phyloP scores from a whole-genome alignment of 2,888 invertebrate species.

The Dasysyrphus albostriatus region DNA sequence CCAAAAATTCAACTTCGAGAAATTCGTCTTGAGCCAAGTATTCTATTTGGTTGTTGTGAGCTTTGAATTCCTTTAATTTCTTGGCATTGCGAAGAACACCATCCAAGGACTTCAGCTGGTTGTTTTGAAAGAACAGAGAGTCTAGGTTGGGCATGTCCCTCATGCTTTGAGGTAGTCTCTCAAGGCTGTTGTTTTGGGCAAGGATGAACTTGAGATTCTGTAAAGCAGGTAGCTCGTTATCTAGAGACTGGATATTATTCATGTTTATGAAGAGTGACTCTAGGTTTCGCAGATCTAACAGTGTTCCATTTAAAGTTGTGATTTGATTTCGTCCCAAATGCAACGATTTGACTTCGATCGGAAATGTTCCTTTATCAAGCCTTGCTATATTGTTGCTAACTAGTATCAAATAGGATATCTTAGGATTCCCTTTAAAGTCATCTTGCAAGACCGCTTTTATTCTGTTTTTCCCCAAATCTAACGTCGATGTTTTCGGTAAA shows the following conservation, averaged over 20 bases:
- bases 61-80: slow-evolving; percentile 87
- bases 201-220: slow-evolving; percentile 88
- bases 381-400: slow-evolving; percentile 91
- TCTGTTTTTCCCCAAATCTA: slow-evolving; percentile 92
- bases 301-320: slow-evolving; percentile 89
- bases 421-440: slow-evolving; percentile 90
- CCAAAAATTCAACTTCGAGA: slow-evolving; percentile 88
- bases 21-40: slow-evolving; percentile 92
- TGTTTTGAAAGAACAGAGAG: slow-evolving; percentile 89
- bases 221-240: slow-evolving; percentile 90
- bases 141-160: slow-evolving; percentile 88
- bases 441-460: slow-evolving; percentile 90
- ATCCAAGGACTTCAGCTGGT: slow-evolving; percentile 89
- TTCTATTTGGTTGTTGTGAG: slow-evolving; percentile 90
- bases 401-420: slow-evolving; percentile 88
- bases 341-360: slow-evolving; percentile 88
- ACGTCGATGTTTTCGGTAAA: slow-evolving; percentile 90
- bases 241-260: slow-evolving; percentile 90
- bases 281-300: slow-evolving; percentile 89
- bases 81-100: slow-evolving; percentile 89
- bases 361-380: slow-evolving; percentile 89
- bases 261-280: slow-evolving; percentile 92
- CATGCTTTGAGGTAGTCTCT: slow-evolving; percentile 89
- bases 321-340: slow-evolving; percentile 91
- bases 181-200: slow-evolving; percentile 89